Evolutionary conservation across 2,888 invertebrate genomes (phyloP).

Genomic region (Pyrgus malvae): DNA sequence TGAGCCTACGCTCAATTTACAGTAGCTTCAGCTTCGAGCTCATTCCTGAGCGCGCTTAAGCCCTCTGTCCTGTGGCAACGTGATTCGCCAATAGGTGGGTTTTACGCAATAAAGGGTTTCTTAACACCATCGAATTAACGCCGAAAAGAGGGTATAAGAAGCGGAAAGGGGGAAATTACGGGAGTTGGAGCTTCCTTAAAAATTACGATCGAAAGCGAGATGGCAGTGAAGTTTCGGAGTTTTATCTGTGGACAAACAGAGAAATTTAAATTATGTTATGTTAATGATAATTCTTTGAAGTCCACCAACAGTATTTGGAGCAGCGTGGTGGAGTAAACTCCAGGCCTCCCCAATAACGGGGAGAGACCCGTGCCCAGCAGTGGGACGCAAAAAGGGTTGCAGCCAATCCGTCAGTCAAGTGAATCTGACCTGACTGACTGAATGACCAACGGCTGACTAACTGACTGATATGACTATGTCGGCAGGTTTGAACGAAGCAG

Average conservation of each 20-base stretch:
- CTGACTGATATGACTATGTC: no score
- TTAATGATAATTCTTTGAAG: no score
- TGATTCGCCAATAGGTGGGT: constrained; percentile 32
- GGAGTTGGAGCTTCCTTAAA: constrained; percentile 40
- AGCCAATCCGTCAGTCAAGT: no score
- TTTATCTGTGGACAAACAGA: constrained; percentile 57
- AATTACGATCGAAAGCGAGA: constrained; percentile 73
- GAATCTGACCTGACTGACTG: no score
- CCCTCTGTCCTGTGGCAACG: constrained; percentile 6
- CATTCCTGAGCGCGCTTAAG: constrained; percentile 13
- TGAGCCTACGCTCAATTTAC: constrained; percentile 9
- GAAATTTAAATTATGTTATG: background rate
- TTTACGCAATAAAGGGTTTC: constrained; percentile 10
- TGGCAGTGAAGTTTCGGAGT: constrained; percentile 72
- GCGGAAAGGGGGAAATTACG: constrained; percentile 21
- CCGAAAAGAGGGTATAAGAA: constrained; percentile 15
- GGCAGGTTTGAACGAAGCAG: no score
- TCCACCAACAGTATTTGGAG: no score
- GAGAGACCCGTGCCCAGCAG: no score
- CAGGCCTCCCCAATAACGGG: no score
- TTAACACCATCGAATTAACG: constrained; percentile 10
- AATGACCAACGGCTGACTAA: no score
- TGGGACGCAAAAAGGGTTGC: no score
- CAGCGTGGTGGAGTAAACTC: no score
- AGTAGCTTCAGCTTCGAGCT: constrained; percentile 15